Evolutionary conservation across 2,888 invertebrate genomes (phyloP).

Genomic region (Acanthacorydalis orientalis): DNA sequence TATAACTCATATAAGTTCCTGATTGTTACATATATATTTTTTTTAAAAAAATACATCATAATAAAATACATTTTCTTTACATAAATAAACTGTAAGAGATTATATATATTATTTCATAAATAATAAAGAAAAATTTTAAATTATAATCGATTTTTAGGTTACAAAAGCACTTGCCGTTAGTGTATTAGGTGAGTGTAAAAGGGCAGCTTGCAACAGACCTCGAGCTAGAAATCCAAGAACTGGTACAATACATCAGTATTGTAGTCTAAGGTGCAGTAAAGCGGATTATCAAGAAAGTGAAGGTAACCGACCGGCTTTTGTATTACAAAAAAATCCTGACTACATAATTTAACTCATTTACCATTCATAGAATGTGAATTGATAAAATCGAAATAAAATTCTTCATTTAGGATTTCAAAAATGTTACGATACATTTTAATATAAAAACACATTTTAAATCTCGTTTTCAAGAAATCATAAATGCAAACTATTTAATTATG

Average conservation of each 20-base stretch:
- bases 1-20: too few relatives aligned
- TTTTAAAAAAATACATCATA: not conserved
- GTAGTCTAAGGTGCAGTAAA: slow-evolving; percentile 31
- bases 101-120: too few relatives aligned
- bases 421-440: not conserved
- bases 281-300: slow-evolving; percentile 17
- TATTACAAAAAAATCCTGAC: too few relatives aligned
- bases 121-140: not conserved
- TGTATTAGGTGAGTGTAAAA: slow-evolving; percentile 23
- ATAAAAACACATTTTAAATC: not conserved
- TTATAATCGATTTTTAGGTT: slow-evolving; percentile 8
- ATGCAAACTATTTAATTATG: not conserved
- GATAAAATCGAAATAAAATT: too few relatives aligned
- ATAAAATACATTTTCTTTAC: too few relatives aligned
- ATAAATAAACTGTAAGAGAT: too few relatives aligned
- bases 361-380: too few relatives aligned
- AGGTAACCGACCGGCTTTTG: slow-evolving; percentile 10
- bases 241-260: slow-evolving; percentile 33
- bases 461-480: not conserved
- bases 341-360: too few relatives aligned
- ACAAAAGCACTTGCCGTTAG: slow-evolving; percentile 21
- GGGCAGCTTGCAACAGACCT: slow-evolving; percentile 25
- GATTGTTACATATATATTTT: not conserved
- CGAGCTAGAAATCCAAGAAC: slow-evolving; percentile 31
- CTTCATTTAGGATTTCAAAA: not conserved